These are phyloP conservation scores for Eulimnadia texana DNA, from an alignment of 1,140 invertebrate genomes.

Conservation along the genomic window DNA sequence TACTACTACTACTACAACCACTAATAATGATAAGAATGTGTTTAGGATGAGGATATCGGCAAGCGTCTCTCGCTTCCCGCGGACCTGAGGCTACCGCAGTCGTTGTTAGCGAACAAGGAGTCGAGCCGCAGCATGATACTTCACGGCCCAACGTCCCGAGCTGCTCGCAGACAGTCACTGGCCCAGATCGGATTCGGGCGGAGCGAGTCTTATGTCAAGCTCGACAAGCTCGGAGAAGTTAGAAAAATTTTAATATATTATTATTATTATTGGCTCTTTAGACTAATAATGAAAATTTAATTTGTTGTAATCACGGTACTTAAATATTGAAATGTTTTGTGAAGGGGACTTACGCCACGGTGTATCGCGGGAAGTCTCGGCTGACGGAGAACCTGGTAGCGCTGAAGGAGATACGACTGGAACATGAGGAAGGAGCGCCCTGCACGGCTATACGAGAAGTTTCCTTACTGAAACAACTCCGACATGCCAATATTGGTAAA, in stretches of 20 bases:
- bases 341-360: constrained; percentile 56
- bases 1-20: no score
- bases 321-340: not conserved
- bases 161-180: constrained; percentile 41
- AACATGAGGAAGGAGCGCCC: constrained; percentile 58
- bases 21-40: not conserved
- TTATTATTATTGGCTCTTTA: not conserved
- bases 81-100: constrained; percentile 45
- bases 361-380: constrained; percentile 49
- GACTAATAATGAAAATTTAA: not conserved
- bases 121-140: constrained; percentile 32
- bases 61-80: constrained; percentile 49
- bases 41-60: constrained; percentile 36
- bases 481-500: constrained; percentile 36
- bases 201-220: constrained; percentile 54
- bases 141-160: constrained; percentile 37
- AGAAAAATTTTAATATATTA: constrained; percentile 13
- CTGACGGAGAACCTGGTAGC: constrained; percentile 52
- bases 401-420: constrained; percentile 53
- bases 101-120: constrained; percentile 41
- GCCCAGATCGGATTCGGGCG: constrained; percentile 60
- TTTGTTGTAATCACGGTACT: not conserved
- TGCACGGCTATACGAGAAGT: constrained; percentile 56
- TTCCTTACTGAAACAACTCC: constrained; percentile 32
- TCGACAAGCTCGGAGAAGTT: constrained; percentile 52